Conservation (phyloP, 1,140 invertebrate species). For the Gryon sp. region DNA sequence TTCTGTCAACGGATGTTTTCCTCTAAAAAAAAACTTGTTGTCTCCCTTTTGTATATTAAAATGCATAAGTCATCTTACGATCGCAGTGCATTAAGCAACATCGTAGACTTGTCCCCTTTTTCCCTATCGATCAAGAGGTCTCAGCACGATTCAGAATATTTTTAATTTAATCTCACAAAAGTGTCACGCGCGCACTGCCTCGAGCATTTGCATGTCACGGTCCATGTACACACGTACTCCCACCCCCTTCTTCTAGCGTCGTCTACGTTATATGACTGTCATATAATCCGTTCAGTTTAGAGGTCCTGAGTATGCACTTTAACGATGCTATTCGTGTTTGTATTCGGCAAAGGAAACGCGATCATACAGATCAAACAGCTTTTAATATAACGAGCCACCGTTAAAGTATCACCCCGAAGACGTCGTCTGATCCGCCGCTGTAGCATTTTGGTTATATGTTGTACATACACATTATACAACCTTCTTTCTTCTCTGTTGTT, state of each 20-base stretch:
- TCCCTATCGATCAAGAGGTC: conserved; percentile 49
- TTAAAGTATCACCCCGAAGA: conserved; percentile 37
- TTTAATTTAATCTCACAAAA: conserved; percentile 61
- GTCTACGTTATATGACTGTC: conserved; percentile 46
- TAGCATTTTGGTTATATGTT: too few relatives aligned
- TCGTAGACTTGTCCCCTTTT: conserved; percentile 36
- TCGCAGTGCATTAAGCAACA: conserved; percentile 57
- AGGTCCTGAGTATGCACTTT: conserved; percentile 43
- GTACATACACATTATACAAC: too few relatives aligned
- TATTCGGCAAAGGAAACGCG: conserved; percentile 15
- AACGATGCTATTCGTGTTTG: conserved; percentile 54
- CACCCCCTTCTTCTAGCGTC: conserved; percentile 7
- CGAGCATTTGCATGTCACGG: conserved; percentile 70
- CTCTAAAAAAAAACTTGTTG: conserved; percentile 25
- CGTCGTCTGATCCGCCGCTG: conserved; percentile 30
- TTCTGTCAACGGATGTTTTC: not conserved
- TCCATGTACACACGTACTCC: conserved; percentile 44
- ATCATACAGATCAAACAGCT: conserved; percentile 30
- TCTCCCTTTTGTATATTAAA: conserved; percentile 26
- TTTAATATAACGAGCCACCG: conserved; percentile 55
- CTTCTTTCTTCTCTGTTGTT: too few relatives aligned
- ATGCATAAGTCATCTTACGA: conserved; percentile 40
- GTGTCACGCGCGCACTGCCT: conserved; percentile 66
- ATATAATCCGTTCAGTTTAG: conserved; percentile 52
- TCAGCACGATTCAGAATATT: conserved; percentile 47